A percentile compares a stretch with the other conserved stretches of the same genome.
Conservation (phyloP, 2,113 vertebrate genomes). For the Nycticebus coucang region DNA sequence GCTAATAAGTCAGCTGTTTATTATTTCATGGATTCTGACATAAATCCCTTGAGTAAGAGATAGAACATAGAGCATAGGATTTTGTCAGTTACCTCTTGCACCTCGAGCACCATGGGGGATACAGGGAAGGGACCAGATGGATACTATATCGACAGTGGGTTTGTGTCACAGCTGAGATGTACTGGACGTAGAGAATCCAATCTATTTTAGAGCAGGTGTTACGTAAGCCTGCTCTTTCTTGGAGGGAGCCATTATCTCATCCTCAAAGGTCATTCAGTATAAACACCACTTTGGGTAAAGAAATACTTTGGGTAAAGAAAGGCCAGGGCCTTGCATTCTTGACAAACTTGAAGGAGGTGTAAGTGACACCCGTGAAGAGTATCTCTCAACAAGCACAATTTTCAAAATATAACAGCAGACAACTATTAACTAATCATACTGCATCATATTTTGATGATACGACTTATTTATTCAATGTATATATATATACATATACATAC, state of each 20-base stretch:
- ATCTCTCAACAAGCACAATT: not conserved
- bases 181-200: not conserved
- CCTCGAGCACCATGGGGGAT: not conserved
- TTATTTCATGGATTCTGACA: not conserved
- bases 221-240: not conserved
- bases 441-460: not conserved
- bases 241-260: too few relatives aligned
- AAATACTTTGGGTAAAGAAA: not conserved
- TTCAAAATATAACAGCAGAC: not conserved
- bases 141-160: too few relatives aligned
- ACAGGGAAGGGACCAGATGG: not conserved
- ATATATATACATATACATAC: too few relatives aligned
- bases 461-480: not conserved
- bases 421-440: not conserved
- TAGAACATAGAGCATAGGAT: fast-evolving
- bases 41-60: not conserved
- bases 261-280: not conserved
- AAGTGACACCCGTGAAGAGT: fast-evolving
- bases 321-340: not conserved
- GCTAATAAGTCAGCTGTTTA: not conserved
- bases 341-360: not conserved
- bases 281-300: not conserved
- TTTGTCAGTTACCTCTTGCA: not conserved
- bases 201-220: not conserved
- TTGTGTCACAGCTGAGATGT: not conserved